Evolutionary conservation across 2,888 invertebrate species (phyloP).

Genomic region (Gari tellinella): DNA sequence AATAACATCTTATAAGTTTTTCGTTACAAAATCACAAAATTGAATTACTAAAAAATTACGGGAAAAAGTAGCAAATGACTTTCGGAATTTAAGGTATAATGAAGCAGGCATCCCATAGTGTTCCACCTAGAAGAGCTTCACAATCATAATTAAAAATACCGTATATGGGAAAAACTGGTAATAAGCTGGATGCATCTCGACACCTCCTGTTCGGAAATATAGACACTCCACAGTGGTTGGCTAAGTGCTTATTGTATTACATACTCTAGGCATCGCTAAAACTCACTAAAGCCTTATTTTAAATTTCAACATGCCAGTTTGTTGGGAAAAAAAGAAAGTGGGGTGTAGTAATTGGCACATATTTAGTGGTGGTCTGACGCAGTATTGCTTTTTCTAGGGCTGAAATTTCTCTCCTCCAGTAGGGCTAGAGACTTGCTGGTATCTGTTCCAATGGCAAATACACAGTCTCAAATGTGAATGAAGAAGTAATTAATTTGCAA

Average conservation of each 20-base stretch:
- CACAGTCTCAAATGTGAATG: constrained; percentile 22
- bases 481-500: constrained; percentile 62
- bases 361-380: no score
- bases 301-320: constrained; percentile 24
- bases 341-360: no score
- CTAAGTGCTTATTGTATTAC: constrained; percentile 33
- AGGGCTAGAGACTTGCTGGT: constrained; percentile 3
- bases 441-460: constrained; percentile 26
- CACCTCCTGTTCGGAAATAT: constrained; percentile 39
- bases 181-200: constrained; percentile 14
- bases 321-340: no score
- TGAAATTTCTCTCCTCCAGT: no score
- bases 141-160: constrained; percentile 46
- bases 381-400: no score
- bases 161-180: constrained; percentile 36
- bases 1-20: no score
- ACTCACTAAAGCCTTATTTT: constrained; percentile 30
- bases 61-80: no score
- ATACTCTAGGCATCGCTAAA: constrained; percentile 18
- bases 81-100: no score
- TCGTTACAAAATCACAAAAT: no score
- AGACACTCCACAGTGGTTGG: constrained; percentile 28
- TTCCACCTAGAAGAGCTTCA: background rate
- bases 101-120: no score
- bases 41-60: no score